A percentile compares a stretch with the other conserved stretches of the same genome.
Conservation (phyloP, 2,797 vertebrate genomes). For the Parotocinclus haroldoi region DNA sequence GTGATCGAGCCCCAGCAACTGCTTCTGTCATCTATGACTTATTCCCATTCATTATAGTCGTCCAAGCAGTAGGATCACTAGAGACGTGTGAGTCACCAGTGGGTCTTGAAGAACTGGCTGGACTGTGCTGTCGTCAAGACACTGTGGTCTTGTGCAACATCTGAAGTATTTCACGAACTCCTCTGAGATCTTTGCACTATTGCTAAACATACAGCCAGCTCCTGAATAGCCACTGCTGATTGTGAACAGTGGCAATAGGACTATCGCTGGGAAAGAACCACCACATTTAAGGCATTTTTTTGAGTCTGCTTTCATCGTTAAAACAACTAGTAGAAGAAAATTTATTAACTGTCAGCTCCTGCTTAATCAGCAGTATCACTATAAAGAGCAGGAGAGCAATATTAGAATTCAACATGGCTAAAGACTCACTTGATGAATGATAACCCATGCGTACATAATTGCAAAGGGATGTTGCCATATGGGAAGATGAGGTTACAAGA, state of each 20-base stretch:
- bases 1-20: conserved; percentile 10
- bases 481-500: conserved; percentile 25
- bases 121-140: conserved; percentile 48
- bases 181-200: conserved; percentile 54
- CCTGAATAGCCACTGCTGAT: conserved; percentile 16
- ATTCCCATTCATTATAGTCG: conserved; percentile 49
- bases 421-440: not conserved
- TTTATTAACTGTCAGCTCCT: not conserved
- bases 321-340: not conserved
- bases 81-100: conserved; percentile 67
- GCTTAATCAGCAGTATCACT: not conserved
- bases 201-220: conserved; percentile 28
- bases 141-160: conserved; percentile 53
- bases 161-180: conserved; percentile 61
- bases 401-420: not conserved
- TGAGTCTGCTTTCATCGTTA: no score
- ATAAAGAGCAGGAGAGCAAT: conserved; percentile 9
- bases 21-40: conserved; percentile 36
- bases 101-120: conserved; percentile 70
- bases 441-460: conserved; percentile 8
- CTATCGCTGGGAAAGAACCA: no score
- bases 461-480: conserved; percentile 9
- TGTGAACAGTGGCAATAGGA: not conserved
- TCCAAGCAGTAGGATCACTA: conserved; percentile 59
- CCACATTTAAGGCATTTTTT: no score